These are phyloP conservation scores for Ammodytes dubius DNA, from an alignment of 2,113 vertebrate species.

Conservation along the genomic window DNA sequence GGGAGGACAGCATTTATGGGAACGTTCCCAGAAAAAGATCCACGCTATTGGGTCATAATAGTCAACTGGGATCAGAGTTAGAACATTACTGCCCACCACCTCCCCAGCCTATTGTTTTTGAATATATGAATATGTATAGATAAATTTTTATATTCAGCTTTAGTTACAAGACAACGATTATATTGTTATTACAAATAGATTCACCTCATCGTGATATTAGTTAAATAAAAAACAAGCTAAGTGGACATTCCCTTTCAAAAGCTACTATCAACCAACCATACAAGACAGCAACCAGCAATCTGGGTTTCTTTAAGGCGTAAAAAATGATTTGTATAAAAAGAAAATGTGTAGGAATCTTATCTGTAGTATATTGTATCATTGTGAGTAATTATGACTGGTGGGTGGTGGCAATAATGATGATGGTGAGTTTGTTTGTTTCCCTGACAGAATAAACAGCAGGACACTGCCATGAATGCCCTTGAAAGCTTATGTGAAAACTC, in stretches of 20 bases:
- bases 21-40: conserved; percentile 19
- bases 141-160: neutral
- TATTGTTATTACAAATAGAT: neutral
- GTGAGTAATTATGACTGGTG: conserved; percentile 12
- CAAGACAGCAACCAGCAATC: neutral
- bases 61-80: neutral
- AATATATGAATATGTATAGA: neutral
- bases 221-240: neutral
- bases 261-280: conserved; percentile 1
- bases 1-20: neutral
- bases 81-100: neutral
- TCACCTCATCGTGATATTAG: neutral
- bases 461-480: conserved; percentile 88
- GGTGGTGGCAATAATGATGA: conserved; percentile 12
- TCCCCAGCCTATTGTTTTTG: neutral
- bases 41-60: neutral
- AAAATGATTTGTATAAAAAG: neutral
- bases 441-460: conserved; percentile 87
- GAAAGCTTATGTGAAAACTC: conserved; percentile 88
- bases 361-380: conserved; percentile 4
- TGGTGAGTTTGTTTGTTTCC: conserved; percentile 43
- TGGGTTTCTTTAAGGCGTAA: neutral
- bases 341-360: conserved; percentile 7
- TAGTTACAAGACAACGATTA: neutral
- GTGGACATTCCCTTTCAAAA: neutral